Evolutionary conservation across 1,140 invertebrate genomes (phyloP), one percentile per base, ranked within the genome.

Genomic region (Listronotus bonariensis): DNA sequence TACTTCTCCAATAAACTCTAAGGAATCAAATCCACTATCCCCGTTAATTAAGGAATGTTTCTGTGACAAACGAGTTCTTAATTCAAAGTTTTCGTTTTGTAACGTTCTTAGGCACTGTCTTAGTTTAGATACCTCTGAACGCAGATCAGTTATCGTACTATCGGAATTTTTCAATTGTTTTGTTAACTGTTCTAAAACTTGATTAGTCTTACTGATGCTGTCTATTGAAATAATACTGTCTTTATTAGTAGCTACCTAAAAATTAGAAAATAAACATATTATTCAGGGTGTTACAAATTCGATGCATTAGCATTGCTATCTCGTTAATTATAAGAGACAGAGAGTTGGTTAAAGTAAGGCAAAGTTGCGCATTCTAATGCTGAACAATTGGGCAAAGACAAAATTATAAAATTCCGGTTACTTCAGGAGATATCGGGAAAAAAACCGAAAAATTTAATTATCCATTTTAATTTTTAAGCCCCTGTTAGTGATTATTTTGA

Each of bases 61-160:
- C 43, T 78, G 71, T 7, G 76, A 76, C 48, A 82, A 76, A 58
- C 80, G 75, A 8, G 76, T 84, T 69, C 87, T 86, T 40, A 92
- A 73, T 36, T 88, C 85, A 17, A 81, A 80, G 78, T 92, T 92
- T 76, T 91, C 89, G 68, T 82, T 83, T 8, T 85, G 85, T 17
- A 93, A 77, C 66, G 85, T 83, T 70, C 91, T 86, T 1, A 89
- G 78, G 40, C 83, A 83, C 6, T 77, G 82, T 70, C 87, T 85
- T 31, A 88, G 74, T 42, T 80, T 82, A 36, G 80, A 80, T 9
- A 88, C 77, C 69, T 89, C 85, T 40, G 82, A 82, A 68, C 84
- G 83, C 0, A 89, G 76, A 72, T 87, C 85, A 40, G 80, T 84
- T 60, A 88, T 79, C 14, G 73, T 79, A 42, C 52, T 72, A 42